A percentile compares a stretch with the other conserved stretches of the same genome.
Conservation (phyloP, 1,140 invertebrate species). For the Penaeus indicus region DNA sequence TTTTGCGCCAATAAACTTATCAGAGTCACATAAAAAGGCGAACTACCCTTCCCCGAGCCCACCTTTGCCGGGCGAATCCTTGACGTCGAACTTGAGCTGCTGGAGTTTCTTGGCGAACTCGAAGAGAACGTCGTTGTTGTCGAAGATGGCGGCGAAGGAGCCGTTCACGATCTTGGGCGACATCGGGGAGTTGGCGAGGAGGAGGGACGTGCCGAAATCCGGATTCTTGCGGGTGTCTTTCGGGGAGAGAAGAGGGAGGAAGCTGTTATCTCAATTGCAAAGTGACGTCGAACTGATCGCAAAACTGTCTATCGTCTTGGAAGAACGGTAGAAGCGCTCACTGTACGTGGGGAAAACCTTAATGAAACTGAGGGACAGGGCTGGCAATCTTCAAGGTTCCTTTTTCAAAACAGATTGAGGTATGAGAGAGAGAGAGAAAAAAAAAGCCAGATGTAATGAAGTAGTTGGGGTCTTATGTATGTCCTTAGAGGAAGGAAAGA, state of each 20-base stretch:
- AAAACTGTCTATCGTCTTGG: too few relatives aligned
- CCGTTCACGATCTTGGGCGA: constrained; percentile 98
- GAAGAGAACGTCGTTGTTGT: constrained; percentile 85
- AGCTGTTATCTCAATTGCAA: too few relatives aligned
- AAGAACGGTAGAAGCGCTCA: too few relatives aligned
- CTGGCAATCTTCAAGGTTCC: too few relatives aligned
- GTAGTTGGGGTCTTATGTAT: too few relatives aligned
- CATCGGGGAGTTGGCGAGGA: constrained; percentile 90
- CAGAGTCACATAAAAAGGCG: not conserved
- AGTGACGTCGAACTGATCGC: too few relatives aligned
- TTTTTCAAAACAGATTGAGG: too few relatives aligned
- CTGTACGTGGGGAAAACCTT: too few relatives aligned
- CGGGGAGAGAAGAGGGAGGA: constrained; percentile 16
- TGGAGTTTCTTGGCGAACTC: constrained; percentile 82
- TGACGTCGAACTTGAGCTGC: constrained; percentile 69
- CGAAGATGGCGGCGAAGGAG: constrained; percentile 95
- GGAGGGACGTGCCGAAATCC: constrained; percentile 91
- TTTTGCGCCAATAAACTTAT: not conserved
- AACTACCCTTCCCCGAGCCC: not conserved
- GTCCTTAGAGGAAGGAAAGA: too few relatives aligned
- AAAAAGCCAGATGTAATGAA: too few relatives aligned
- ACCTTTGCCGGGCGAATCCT: constrained; percentile 66
- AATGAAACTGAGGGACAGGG: too few relatives aligned
- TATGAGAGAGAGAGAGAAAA: too few relatives aligned
- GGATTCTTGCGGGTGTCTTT: constrained; percentile 81